Evolutionary conservation across 2,797 vertebrate species (phyloP).

Genomic region (Hippocampus kuda): DNA sequence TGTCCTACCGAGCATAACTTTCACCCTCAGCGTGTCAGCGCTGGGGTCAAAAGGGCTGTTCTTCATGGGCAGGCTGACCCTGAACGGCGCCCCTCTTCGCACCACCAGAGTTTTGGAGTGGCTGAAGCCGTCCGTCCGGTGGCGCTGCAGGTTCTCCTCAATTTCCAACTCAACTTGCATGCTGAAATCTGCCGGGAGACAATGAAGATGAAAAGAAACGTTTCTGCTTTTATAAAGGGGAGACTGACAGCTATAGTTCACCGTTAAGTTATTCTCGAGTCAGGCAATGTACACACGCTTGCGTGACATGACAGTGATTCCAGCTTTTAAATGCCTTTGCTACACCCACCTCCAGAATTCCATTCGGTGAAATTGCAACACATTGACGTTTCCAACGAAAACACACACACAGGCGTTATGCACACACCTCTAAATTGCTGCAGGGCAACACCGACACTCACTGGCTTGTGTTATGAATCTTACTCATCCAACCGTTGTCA

Average conservation of each 20-base stretch:
- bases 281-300: background rate
- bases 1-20: slow-evolving; percentile 50
- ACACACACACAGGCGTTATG: background rate
- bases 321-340: background rate
- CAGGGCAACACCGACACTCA: background rate
- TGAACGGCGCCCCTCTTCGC: slow-evolving; percentile 61
- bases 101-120: slow-evolving; percentile 54
- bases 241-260: background rate
- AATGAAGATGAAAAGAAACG: background rate
- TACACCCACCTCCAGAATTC: background rate
- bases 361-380: background rate
- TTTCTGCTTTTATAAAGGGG: background rate
- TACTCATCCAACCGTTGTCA: background rate
- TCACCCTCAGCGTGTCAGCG: slow-evolving; percentile 47
- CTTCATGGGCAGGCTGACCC: slow-evolving; percentile 42
- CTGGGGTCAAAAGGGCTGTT: slow-evolving; percentile 44
- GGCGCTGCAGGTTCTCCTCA: slow-evolving; percentile 46
- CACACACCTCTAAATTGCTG: background rate
- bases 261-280: slow-evolving; percentile 44
- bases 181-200: slow-evolving; percentile 40
- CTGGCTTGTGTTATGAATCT: background rate
- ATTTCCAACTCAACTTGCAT: slow-evolving; percentile 52
- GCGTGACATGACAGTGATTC: background rate
- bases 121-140: slow-evolving; percentile 57
- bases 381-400: background rate